Base-by-base conservation (phyloP, 2,113 vertebrate species). In the Gymnarchus niloticus region DNA sequence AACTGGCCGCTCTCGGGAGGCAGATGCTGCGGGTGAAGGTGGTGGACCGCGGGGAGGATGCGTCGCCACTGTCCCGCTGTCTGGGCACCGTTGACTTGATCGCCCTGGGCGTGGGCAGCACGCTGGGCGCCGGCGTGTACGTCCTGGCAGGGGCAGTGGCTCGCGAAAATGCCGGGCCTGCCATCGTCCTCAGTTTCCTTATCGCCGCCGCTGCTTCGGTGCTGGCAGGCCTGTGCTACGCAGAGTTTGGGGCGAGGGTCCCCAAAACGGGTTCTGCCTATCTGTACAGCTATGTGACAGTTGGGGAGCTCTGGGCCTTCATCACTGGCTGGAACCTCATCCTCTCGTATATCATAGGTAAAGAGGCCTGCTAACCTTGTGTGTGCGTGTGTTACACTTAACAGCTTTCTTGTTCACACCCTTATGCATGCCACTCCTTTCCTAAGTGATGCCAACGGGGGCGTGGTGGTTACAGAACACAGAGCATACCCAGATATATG, bases 281-380 rank as follows among this genome's bases (percentile, higher is more conserved):
- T 90, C 96, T 99, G 46, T 99, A 99, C 89, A 99, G 97, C 92
- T 99, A 99, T 0, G 98, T 99, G 83, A 99, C 98, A 0, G 97
- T 99, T 0, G 98, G 98, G 0, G 98, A 99, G 88, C 94, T 99
- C 41, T 97, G 95, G 96, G 98, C 98, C 85, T 99, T 99, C 86
- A 95, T 99, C 92, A 99, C 98, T 0, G 98, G 98, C 25, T 99
- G 98, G 98, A 99, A 99, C 92, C 92, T 99, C 89, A 99, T 99
- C 91, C 96, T 99, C 3, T 96, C 98, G 44, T 99, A 99, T n/a
- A 89, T 99, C 85, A 99, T 99, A 0, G 98, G 98, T 99, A 89
- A 93, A 96, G 91, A 1, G 37, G 7, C 41, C 37, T n/a, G 21
- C 5, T n/a, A n/a, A n/a, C n/a, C n/a, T 33, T 77, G 37, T 77